These are phyloP conservation scores for Oncorhynchus nerka DNA, from an alignment of 2,113 vertebrate genomes.

Conservation along the genomic window DNA sequence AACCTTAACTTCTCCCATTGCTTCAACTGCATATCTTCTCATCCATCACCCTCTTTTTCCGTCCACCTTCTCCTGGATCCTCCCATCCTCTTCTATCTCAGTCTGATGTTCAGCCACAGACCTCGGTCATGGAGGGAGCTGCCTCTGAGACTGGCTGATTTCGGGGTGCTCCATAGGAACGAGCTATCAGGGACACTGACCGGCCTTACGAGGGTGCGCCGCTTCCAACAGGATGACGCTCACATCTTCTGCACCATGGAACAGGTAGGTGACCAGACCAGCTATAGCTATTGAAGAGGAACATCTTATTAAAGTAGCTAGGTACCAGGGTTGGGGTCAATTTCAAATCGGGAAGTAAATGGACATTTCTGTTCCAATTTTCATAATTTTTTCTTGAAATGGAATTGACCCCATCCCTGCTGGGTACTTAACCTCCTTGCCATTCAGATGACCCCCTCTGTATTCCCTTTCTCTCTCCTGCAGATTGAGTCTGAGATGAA, in stretches of 20 bases:
- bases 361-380: no score
- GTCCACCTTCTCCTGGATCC: not conserved
- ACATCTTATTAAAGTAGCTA: no score
- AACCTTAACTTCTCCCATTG: not conserved
- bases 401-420: no score
- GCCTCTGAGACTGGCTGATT: conserved; percentile 89
- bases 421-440: not conserved
- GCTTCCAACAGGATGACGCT: conserved; percentile 95
- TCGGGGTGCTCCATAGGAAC: conserved; percentile 92
- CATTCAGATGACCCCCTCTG: not conserved
- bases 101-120: conserved; percentile 90
- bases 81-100: conserved; percentile 51
- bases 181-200: conserved; percentile 87
- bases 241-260: conserved; percentile 94
- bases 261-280: conserved; percentile 86
- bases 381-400: no score
- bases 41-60: not conserved
- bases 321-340: no score
- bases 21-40: not conserved
- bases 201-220: conserved; percentile 86
- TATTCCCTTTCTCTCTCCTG: conserved; percentile 10
- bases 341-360: no score
- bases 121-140: conserved; percentile 94
- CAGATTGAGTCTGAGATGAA: conserved; percentile 92
- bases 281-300: not conserved